Base-by-base conservation (phyloP, 2,797 vertebrate genomes). In the Tenualosa thibaudeaui region DNA sequence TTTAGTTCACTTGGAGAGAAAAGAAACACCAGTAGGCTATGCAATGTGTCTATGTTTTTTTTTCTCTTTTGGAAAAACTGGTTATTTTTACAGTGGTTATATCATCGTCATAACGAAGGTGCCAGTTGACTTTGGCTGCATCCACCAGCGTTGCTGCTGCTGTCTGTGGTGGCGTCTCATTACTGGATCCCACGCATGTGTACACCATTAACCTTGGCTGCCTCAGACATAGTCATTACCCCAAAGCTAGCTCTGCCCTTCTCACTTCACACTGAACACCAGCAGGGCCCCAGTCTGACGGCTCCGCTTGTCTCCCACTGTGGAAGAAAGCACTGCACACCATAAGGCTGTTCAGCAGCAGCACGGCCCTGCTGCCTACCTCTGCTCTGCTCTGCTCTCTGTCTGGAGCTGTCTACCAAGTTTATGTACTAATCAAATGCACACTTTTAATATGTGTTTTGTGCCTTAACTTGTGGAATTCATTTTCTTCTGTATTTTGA, bases 141-240 rank as follows among this genome's bases (percentile, higher is more conserved):
- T 83, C 85, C 31, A 81, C 83, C 43, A 82, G 84, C 40, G 37
- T 26, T 0, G 60, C 24, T n/a, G 60, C 68, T 62, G 58, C 58
- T 24, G 58, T 91, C 88, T 90, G 90, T 89, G 90, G 90, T 92
- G 87, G 86, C 78, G 84, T 89, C 90, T 94, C 92, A 93, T 94
- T 94, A 94, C 40, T 26, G 91, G 88, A 89, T 84, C 90, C 88
- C 87, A 86, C 56, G 86, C 92, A 92, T 92, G 89, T 93, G 94
- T 93, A 92, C 92, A 93, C 92, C 93, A 94, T 95, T 95, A 95
- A 95, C 94, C 94, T 95, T 95, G 94, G 89, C 87, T 93, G 90
- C 89, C 93, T 94, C 91, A 92, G 92, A 93, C 92, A 92, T 86
- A 91, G 92, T 93, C 93, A 94, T 94, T 93, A 94, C 86, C 93